Percentiles rank a stretch among this genome's conserved stretches.
phyloP scores from a whole-genome alignment of 2,888 invertebrate species.

The Julus scanicus region DNA sequence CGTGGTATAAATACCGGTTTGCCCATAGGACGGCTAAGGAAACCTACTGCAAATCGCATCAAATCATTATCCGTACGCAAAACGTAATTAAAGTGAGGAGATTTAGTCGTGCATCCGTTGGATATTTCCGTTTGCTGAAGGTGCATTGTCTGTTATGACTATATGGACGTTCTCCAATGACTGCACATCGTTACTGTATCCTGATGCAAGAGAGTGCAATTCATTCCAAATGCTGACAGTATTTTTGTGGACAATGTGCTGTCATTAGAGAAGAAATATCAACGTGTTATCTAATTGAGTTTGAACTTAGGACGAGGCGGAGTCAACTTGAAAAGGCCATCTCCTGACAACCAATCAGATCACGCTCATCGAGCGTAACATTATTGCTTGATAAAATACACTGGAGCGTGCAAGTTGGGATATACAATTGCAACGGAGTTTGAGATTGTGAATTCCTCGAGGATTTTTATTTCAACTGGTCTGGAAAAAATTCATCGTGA shows the following conservation, averaged over 20 bases:
- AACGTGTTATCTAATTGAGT: constrained; percentile 10
- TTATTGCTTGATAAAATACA: not conserved
- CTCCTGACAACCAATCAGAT: not conserved
- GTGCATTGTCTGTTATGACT: not conserved
- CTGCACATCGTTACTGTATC: not conserved
- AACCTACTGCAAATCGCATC: constrained; percentile 35
- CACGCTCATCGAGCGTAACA: not conserved
- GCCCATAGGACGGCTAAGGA: not conserved
- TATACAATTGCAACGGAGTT: constrained; percentile 34
- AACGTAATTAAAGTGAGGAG: not conserved
- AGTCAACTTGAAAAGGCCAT: constrained; percentile 10
- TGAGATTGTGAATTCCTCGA: constrained; percentile 18
- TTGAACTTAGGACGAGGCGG: constrained; percentile 30
- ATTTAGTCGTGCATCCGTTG: not conserved
- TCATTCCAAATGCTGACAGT: not conserved
- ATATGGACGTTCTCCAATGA: not conserved
- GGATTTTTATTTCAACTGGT: not conserved
- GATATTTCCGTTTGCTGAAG: not conserved
- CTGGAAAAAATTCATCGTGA: not conserved
- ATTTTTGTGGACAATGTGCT: not conserved
- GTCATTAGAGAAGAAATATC: not conserved
- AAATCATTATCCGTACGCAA: not conserved
- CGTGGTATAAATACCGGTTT: constrained; percentile 24
- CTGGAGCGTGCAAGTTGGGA: constrained; percentile 21
- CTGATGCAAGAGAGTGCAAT: not conserved